Evolutionary conservation across 2,113 vertebrate genomes (phyloP).

Genomic region (Halcyon malimbica): DNA sequence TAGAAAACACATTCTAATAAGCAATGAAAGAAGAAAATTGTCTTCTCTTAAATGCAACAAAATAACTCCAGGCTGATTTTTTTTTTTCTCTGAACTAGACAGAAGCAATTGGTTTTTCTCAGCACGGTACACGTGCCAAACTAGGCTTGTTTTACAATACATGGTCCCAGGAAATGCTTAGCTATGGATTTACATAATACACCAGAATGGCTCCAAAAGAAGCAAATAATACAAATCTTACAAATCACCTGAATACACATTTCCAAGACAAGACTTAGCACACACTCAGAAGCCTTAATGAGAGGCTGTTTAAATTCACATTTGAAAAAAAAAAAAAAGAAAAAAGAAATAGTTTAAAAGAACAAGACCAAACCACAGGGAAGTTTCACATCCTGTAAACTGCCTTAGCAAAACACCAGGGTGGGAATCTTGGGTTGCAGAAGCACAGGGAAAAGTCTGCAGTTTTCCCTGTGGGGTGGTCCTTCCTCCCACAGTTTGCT

Average conservation of each 20-base stretch:
- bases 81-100: background rate
- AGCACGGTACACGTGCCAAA: background rate
- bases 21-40: background rate
- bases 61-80: background rate
- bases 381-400: background rate
- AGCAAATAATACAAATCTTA: constrained; percentile 68
- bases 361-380: background rate
- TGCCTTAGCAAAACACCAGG: background rate
- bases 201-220: constrained; percentile 58
- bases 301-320: constrained; percentile 21
- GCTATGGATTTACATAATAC: constrained; percentile 57
- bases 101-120: constrained; percentile 38
- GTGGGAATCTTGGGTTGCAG: background rate
- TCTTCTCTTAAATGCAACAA: background rate
- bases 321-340: background rate
- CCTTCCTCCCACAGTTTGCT: background rate
- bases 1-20: background rate
- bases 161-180: constrained; percentile 50
- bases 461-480: background rate
- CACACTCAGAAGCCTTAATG: background rate
- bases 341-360: background rate
- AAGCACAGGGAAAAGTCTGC: background rate
- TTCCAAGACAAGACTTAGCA: constrained; percentile 24
- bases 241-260: constrained; percentile 45
- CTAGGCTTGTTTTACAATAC: constrained; percentile 3